phyloP scores from a whole-genome alignment of 2,888 invertebrate species.

The Hedychridium roseum region DNA sequence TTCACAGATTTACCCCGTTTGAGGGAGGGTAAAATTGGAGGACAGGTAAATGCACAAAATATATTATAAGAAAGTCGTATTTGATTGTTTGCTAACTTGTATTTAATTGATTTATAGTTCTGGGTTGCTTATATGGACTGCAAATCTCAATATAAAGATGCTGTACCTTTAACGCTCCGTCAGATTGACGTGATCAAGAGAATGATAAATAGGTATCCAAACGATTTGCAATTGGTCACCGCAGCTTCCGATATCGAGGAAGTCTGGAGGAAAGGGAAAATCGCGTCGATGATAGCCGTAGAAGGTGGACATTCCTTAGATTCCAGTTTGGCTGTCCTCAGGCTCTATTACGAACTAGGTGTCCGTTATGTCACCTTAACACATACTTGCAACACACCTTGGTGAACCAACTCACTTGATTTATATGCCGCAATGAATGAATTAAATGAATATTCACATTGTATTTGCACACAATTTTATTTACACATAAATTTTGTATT shows the following conservation, averaged over 20 bases:
- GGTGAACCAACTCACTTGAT: conserved; percentile 65
- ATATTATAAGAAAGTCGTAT: not conserved
- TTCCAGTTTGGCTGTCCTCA: conserved; percentile 67
- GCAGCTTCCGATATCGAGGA: conserved; percentile 55
- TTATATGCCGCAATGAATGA: not conserved
- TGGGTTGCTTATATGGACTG: conserved; percentile 70
- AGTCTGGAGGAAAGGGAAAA: conserved; percentile 61
- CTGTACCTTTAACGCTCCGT: conserved; percentile 68
- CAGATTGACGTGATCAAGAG: conserved; percentile 72
- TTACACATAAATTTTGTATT: conserved; percentile 8
- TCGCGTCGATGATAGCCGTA: conserved; percentile 69
- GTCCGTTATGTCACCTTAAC: conserved; percentile 71
- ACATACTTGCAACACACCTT: conserved; percentile 71
- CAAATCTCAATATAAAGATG: conserved; percentile 66
- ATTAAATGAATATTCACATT: not conserved
- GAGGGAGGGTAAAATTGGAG: conserved; percentile 66
- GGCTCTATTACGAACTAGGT: conserved; percentile 69
- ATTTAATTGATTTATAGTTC: conserved; percentile 63
- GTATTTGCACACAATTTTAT: conserved; percentile 3
- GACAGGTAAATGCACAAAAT: conserved; percentile 67
- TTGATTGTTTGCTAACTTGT: not conserved
- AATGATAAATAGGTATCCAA: conserved; percentile 62
- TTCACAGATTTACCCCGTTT: conserved; percentile 68
- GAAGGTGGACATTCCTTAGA: conserved; percentile 73
- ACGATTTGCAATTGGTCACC: conserved; percentile 60